phyloP scores from a whole-genome alignment of 1,140 invertebrate species.

The Lepidurus apus region DNA sequence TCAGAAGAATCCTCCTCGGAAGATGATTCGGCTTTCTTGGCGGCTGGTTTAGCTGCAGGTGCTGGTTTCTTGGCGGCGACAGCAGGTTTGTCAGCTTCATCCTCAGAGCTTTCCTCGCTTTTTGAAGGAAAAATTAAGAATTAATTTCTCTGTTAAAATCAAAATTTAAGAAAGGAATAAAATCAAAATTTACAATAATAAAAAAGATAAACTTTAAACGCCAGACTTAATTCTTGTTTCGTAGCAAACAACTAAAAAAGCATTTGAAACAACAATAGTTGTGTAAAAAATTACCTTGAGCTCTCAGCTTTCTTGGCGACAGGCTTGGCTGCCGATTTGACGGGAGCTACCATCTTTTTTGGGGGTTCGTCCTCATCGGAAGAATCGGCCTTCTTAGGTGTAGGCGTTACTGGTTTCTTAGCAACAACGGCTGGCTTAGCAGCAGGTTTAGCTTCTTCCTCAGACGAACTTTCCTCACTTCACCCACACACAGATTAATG shows the following conservation, averaged over 20 bases:
- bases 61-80: conserved; percentile 22
- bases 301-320: conserved; percentile 35
- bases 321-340: conserved; percentile 30
- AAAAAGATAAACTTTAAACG: no score
- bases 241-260: no score
- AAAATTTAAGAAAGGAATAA: background rate
- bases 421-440: conserved; percentile 23
- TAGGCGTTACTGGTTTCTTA: conserved; percentile 20
- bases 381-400: conserved; percentile 35
- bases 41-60: conserved; percentile 28
- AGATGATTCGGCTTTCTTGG: conserved; percentile 36
- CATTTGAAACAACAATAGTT: background rate
- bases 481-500: background rate
- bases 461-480: conserved; percentile 24
- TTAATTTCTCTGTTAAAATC: background rate
- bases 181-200: no score
- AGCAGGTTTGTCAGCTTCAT: conserved; percentile 24
- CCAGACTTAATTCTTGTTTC: no score
- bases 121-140: background rate
- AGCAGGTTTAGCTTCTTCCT: conserved; percentile 31
- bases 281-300: background rate
- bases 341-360: background rate
- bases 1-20: conserved; percentile 35
- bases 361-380: conserved; percentile 36
- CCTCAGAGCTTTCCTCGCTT: conserved; percentile 34